Evolutionary conservation across 53 echinoderm and acorn worm genomes (phyloP).

Genomic region (Glandiceps talaboti): DNA sequence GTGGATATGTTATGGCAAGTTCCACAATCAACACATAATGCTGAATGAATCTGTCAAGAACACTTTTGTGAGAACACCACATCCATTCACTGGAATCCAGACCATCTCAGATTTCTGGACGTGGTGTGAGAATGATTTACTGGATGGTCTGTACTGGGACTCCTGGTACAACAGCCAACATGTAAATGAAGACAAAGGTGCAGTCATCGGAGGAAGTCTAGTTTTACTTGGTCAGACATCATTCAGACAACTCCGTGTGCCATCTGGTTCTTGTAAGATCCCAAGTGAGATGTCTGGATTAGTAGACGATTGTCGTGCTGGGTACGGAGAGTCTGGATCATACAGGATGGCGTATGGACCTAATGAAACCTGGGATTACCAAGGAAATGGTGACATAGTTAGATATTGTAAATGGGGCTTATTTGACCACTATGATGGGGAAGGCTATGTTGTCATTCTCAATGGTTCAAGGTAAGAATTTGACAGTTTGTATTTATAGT

Average conservation of each 20-base stretch:
- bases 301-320: conserved; percentile 35
- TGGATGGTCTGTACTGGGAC: conserved; percentile 64
- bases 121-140: conserved; percentile 66
- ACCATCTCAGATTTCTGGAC: conserved; percentile 52
- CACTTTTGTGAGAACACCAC: conserved; percentile 59
- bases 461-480: conserved; percentile 73
- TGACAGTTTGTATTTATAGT: no score
- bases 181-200: conserved; percentile 33
- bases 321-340: conserved; percentile 17
- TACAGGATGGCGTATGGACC: conserved; percentile 47
- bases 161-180: conserved; percentile 45
- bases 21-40: conserved; percentile 36
- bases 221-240: conserved; percentile 55
- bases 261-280: conserved; percentile 38
- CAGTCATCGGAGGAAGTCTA: conserved; percentile 39
- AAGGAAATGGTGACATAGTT: conserved; percentile 24
- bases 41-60: conserved; percentile 53
- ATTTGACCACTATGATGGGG: conserved; percentile 62
- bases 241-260: conserved; percentile 60
- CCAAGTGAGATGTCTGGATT: conserved; percentile 20
- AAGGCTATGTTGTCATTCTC: conserved; percentile 57
- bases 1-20: conserved; percentile 87
- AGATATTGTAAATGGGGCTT: conserved; percentile 78
- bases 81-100: conserved; percentile 49
- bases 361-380: conserved; percentile 33